A percentile compares a stretch with the other conserved stretches of the same genome.
Conservation (phyloP, 2,113 vertebrate genomes). For the Burhinus oedicnemus region DNA sequence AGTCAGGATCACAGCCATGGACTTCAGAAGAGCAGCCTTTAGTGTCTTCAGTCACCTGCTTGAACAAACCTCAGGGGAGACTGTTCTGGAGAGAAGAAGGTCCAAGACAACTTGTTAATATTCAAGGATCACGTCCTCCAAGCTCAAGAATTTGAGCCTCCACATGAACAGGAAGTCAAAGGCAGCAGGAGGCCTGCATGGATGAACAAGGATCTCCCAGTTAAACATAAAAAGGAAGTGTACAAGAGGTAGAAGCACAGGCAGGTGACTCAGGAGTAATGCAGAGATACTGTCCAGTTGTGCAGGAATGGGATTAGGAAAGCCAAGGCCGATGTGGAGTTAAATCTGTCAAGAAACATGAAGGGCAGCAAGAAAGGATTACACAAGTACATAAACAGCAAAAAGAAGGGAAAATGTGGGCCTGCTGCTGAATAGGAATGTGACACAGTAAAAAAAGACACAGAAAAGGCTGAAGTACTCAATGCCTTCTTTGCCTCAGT, state of each 20-base stretch:
- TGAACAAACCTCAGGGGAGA: not conserved
- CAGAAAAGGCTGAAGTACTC: not conserved
- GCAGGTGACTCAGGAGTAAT: not conserved
- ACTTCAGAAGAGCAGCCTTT: not conserved
- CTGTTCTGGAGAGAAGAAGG: not conserved
- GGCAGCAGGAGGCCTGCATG: not conserved
- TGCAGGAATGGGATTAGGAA: not conserved
- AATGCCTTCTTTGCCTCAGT: not conserved
- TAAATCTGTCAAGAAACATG: not conserved
- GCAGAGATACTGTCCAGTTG: not conserved
- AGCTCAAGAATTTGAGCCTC: not conserved
- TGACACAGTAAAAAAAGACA: not conserved
- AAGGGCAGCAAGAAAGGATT: not conserved
- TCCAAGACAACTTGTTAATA: not conserved
- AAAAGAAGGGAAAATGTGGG: not conserved
- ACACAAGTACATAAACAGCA: not conserved
- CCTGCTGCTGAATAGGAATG: not conserved
- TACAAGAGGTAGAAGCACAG: not conserved
- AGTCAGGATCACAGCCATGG: not conserved
- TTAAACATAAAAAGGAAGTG: not conserved
- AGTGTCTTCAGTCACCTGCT: not conserved
- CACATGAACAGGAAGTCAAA: not conserved
- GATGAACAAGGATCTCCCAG: not conserved
- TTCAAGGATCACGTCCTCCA: not conserved
- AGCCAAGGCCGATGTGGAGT: rapidly evolving